Evolutionary conservation across 2,888 invertebrate species (phyloP), one percentile per base, ranked within the genome.

Genomic region (Autographa gamma): DNA sequence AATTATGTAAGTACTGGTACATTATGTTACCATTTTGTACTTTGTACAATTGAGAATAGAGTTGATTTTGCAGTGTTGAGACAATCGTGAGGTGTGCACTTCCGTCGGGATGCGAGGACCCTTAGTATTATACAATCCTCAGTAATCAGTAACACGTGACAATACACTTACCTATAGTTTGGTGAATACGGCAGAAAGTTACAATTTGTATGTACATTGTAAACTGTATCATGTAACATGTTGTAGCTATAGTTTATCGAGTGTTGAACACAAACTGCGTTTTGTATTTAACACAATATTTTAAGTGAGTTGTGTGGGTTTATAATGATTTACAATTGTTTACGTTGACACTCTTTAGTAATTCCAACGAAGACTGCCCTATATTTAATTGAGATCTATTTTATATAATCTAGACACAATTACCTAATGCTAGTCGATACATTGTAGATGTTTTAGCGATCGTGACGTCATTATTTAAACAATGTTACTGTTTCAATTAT

Each of bases 281-380:
- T 90, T 91, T 90, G 87, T 92, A 90, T 88, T 87, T 78, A 86
- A 89, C 85, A 90, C 85, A 85, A 86, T 74, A 82, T 88, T 90
- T 90, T 89, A 89, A 84, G 85, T 86, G 86, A 89, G 84, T 92
- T 91, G 89, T 88, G 92, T 91, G 89, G 48, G 84, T 88, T 93
- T 93, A 91, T 90, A 78, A 86, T 93, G 89, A 75, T 92, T 93
- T 92, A 92, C 91, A 93, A 91, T 89, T 85, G 91, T 93, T 93
- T 94, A 88, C 85, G 91, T 93, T 93, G 88, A 91, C 79, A 89
- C 89, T 93, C 90, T 93, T 92, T 93, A 93, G 93, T 93, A 93
- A 93, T 92, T 94, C 94, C 95, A 95, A 94, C 93, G 89, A 95
- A 95, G 95, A 95, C 95, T 95, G 95, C 94, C 95, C 94, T 95